These are phyloP conservation scores for Acyrthosiphon pisum DNA, from an alignment of 1,140 invertebrate genomes.

Conservation along the genomic window DNA sequence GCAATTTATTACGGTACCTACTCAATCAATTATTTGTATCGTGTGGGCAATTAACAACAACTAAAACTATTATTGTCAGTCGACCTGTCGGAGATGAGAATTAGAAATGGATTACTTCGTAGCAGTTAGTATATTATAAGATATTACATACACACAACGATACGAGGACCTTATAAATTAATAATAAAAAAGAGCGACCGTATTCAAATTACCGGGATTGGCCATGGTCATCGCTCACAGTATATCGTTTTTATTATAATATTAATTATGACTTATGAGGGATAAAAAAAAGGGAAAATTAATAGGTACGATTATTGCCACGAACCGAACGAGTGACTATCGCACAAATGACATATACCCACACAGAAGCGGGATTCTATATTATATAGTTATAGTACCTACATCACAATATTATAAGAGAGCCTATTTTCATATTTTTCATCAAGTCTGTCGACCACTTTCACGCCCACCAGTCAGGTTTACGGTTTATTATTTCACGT, in stretches of 20 bases:
- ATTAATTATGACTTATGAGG: too few species aligned
- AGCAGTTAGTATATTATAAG: background rate
- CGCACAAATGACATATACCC: too few species aligned
- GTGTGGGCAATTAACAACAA: background rate
- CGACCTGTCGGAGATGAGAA: background rate
- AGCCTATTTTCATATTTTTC: background rate
- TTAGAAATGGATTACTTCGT: background rate
- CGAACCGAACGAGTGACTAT: background rate
- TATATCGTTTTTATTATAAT: too few species aligned
- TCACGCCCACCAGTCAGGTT: background rate
- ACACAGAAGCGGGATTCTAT: background rate
- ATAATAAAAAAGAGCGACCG: background rate
- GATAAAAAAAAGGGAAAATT: too few species aligned
- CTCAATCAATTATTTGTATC: background rate
- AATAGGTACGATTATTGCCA: too few species aligned
- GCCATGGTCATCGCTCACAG: background rate
- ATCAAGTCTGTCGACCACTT: background rate
- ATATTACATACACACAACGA: too few species aligned
- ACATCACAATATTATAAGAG: background rate
- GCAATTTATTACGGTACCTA: background rate
- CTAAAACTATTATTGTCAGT: background rate
- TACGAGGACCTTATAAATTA: background rate
- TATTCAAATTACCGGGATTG: background rate
- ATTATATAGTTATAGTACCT: too few species aligned
- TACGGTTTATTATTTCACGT: background rate